Percentiles rank a stretch among this genome's conserved stretches.
These are phyloP conservation scores for Azorinus chamasolen DNA, from an alignment of 2,888 invertebrate species.

Conservation along the genomic window DNA sequence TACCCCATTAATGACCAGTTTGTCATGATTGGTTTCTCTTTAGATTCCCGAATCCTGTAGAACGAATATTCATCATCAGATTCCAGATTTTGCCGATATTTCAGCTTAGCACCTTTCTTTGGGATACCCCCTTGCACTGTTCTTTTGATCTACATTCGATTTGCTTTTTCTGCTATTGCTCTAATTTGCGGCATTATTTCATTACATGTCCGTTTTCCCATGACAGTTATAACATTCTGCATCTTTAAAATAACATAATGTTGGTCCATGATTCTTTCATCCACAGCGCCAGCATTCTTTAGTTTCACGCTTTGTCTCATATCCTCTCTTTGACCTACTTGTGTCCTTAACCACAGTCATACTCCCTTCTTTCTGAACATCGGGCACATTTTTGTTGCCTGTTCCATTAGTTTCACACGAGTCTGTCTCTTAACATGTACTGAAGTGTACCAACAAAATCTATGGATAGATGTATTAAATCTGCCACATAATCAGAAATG, in stretches of 20 bases:
- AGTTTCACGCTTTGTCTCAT: no score
- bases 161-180: neutral
- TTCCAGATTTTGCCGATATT: constrained; percentile 3
- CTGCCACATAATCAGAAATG: constrained; percentile 36
- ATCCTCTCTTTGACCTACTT: neutral
- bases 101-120: constrained; percentile 12
- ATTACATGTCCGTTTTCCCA: neutral
- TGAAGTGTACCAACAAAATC: constrained; percentile 45
- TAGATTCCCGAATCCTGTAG: constrained; percentile 6
- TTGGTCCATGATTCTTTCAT: no score
- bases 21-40: constrained; percentile 1
- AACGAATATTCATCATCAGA: neutral
- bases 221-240: neutral
- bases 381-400: constrained; percentile 12
- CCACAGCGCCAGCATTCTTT: no score
- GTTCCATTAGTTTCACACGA: constrained; percentile 45
- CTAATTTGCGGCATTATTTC: neutral
- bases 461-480: constrained; percentile 38
- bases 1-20: neutral
- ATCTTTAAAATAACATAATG: no score
- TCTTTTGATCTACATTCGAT: neutral
- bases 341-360: neutral
- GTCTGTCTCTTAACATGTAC: constrained; percentile 45
- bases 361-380: neutral
- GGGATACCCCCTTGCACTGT: no score